Evolutionary conservation across 2,797 vertebrate genomes (phyloP), one percentile per base, ranked within the genome.

Genomic region (Semaprochilodus insignis): DNA sequence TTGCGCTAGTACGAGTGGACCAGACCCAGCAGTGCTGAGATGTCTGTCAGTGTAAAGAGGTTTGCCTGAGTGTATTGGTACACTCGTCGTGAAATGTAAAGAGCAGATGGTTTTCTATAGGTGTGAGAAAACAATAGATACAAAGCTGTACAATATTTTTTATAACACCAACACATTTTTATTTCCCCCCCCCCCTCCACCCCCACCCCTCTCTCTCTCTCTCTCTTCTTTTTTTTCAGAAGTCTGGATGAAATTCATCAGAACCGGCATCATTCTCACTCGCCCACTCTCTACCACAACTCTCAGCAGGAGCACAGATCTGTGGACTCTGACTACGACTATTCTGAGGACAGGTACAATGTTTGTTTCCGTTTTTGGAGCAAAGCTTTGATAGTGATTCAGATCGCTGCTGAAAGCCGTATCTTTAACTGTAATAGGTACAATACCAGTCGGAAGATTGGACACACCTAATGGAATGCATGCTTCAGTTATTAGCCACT

Each of bases 221-320:
- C 67, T 31, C 52, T 57, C 51, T 16, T 65, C 6, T 3, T 85
- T 78, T 87, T n/a, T 91, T 89, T 83, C 88, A 99, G 98, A 96
- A 99, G 98, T 92, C 95, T 99, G 93, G 97, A 99, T 94, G 97
- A 99, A 96, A 99, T 99, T 93, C 97, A 97, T 94, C 97, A 98
- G 90, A 97, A 96, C 85, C 96, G 95, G 90, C 91, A 96, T 81
- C 95, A 96, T 87, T 97, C 96, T 90, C 95, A 94, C 87, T 99
- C 97, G 88, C 97, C 97, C 80, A 97, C 96, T 85, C 96, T 92
- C 91, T 97, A 98, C 96, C 96, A 96, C 69, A 96, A 97, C 94
- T 91, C 96, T 93, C 94, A 96, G 78, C 88, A 93, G 89, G 97
- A 97, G 89, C 96, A 93, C 90, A 96, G 96, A 91, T 96, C 97